Evolutionary conservation across 1,140 invertebrate species (phyloP).

Genomic region (Drosophila gunungcola): DNA sequence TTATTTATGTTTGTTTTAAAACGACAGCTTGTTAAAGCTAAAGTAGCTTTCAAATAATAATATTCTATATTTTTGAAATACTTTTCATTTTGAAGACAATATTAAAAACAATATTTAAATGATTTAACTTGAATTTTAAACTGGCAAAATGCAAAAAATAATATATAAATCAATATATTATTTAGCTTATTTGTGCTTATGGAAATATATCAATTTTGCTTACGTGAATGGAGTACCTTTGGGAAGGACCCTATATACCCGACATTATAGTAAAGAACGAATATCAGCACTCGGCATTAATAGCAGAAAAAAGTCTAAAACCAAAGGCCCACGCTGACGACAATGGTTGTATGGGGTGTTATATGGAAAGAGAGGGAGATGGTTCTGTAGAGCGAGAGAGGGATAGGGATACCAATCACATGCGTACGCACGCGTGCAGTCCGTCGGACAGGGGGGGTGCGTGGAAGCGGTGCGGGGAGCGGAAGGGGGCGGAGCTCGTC

Average conservation of each 20-base stretch:
- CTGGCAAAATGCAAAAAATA: no score
- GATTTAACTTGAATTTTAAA: no score
- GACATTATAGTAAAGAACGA: background rate
- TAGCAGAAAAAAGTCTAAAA: conserved; percentile 35
- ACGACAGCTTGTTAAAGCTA: no score
- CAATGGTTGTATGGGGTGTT: conserved; percentile 51
- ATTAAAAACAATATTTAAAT: no score
- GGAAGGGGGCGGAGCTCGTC: conserved; percentile 29
- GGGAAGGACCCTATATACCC: conserved; percentile 1
- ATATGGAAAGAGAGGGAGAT: background rate
- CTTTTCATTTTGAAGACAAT: no score
- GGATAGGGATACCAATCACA: conserved; percentile 31
- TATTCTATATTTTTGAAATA: no score
- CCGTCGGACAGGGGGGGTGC: background rate
- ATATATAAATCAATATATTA: no score
- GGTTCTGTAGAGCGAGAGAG: background rate
- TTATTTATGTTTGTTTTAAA: background rate
- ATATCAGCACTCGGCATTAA: conserved; percentile 28
- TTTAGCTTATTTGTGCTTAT: no score
- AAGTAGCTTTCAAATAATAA: background rate
- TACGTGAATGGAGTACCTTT: background rate
- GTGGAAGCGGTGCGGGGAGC: background rate
- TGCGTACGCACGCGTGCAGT: conserved; percentile 57
- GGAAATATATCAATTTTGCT: background rate
- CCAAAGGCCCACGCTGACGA: conserved; percentile 55